Conservation (phyloP, 2,797 vertebrate species). For the Poecile montanus region DNA sequence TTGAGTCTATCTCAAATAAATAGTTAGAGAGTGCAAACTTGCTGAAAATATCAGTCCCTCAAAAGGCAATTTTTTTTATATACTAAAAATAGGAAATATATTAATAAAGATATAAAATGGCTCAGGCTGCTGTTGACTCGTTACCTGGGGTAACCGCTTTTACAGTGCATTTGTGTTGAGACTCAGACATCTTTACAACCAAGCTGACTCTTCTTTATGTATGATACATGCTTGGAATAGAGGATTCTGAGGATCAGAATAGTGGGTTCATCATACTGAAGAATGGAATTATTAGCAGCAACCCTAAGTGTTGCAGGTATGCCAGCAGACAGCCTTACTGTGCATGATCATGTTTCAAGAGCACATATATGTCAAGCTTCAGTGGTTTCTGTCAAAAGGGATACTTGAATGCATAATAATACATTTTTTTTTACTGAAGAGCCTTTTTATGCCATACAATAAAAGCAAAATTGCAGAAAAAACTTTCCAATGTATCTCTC, state of each 20-base stretch:
- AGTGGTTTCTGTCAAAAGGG: background rate
- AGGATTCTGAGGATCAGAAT: background rate
- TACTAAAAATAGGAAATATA: background rate
- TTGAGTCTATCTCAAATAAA: background rate
- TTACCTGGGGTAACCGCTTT: background rate
- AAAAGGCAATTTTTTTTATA: background rate
- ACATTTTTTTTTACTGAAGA: background rate
- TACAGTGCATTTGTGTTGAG: background rate
- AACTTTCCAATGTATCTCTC: background rate
- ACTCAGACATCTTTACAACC: background rate
- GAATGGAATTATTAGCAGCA: background rate
- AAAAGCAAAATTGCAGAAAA: background rate
- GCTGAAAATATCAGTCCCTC: background rate
- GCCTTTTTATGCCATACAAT: background rate
- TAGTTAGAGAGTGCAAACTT: background rate
- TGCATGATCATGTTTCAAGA: background rate
- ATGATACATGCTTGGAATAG: background rate
- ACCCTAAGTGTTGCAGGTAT: background rate
- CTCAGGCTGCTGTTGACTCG: background rate
- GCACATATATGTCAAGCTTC: background rate
- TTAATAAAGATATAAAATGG: background rate
- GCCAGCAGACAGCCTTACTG: background rate
- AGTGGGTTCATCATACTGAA: background rate
- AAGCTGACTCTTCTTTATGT: background rate
- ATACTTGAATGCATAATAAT: background rate